Conservation (phyloP, 2,113 vertebrate genomes). For the Sarotherodon lohbergeri region DNA sequence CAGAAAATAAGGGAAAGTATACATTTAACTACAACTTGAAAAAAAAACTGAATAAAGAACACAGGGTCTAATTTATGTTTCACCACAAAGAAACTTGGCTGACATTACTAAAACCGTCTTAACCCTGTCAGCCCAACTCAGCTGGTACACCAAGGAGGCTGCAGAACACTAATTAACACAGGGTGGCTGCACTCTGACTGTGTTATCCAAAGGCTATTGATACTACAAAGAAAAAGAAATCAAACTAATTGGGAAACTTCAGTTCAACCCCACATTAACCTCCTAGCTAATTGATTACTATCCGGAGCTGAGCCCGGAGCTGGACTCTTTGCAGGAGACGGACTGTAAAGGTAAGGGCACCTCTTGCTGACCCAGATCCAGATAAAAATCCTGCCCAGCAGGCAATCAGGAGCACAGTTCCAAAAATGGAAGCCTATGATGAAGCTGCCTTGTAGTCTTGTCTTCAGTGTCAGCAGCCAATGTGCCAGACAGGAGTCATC, state of each 20-base stretch:
- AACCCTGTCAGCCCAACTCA: background rate
- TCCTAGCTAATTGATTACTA: slow-evolving; percentile 31
- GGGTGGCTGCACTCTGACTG: background rate
- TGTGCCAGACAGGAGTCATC: background rate
- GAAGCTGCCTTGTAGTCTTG: background rate
- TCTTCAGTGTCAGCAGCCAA: background rate
- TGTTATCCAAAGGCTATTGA: slow-evolving; percentile 8
- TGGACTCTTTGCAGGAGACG: background rate
- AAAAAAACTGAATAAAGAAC: background rate
- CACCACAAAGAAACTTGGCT: background rate
- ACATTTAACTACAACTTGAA: too few species aligned
- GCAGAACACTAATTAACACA: slow-evolving; percentile 11
- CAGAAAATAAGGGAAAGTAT: background rate
- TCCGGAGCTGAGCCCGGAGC: background rate
- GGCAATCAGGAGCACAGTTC: background rate
- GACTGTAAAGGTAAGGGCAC: background rate
- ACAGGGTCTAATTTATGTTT: background rate
- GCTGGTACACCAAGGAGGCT: background rate
- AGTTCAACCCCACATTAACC: slow-evolving; percentile 13
- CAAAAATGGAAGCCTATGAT: background rate
- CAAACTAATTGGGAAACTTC: slow-evolving; percentile 25
- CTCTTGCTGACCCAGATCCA: background rate
- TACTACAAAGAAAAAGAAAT: background rate
- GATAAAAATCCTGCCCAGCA: background rate
- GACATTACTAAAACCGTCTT: background rate